phyloP scores from a whole-genome alignment of 64 coral and sea anemone species.

The Exaiptasia diaphana region DNA sequence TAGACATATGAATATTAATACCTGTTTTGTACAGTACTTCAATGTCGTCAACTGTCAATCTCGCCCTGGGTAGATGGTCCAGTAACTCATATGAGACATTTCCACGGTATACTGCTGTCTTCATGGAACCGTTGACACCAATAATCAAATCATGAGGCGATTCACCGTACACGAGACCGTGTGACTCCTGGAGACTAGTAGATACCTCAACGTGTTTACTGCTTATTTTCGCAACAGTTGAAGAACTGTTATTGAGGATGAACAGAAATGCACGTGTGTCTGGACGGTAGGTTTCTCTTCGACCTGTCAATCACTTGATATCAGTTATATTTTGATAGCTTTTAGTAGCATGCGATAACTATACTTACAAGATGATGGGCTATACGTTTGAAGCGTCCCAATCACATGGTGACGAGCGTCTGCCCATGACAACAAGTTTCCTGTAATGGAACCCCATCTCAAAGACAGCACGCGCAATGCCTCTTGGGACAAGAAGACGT shows the following conservation, averaged over 20 bases:
- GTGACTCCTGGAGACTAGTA: background rate
- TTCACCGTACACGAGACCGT: conserved; percentile 26
- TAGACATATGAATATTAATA: too few species aligned
- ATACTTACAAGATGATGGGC: conserved; percentile 43
- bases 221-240: background rate
- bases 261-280: conserved; percentile 33
- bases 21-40: conserved; percentile 24
- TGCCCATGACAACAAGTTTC: conserved; percentile 27
- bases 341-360: background rate
- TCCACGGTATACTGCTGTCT: background rate
- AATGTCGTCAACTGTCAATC: conserved; percentile 1
- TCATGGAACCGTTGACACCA: conserved; percentile 14
- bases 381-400: background rate
- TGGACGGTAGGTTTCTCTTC: conserved; percentile 1
- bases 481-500: background rate
- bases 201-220: background rate
- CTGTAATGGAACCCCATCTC: background rate
- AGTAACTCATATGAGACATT: background rate
- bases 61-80: too few species aligned
- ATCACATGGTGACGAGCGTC: background rate
- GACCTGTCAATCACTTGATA: conserved; percentile 21
- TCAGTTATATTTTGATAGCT: background rate
- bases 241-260: background rate
- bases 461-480: background rate
- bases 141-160: conserved; percentile 39